Evolutionary conservation across 2,888 invertebrate genomes (phyloP).

Genomic region (Drosophila koepferae): DNA sequence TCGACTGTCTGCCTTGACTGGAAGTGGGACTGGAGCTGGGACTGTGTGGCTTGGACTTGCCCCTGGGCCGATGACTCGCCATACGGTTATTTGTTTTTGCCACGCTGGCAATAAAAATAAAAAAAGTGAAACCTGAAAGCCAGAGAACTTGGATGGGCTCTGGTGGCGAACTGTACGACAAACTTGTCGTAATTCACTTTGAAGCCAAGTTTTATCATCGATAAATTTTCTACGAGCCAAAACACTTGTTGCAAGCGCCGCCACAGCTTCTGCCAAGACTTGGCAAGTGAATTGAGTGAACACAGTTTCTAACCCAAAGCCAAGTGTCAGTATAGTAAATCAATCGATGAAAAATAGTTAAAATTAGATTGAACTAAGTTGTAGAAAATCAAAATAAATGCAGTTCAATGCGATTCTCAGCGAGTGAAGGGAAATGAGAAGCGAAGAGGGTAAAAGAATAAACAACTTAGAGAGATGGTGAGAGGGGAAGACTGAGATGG

Average conservation of each 20-base stretch:
- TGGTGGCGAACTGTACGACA: conserved; percentile 32
- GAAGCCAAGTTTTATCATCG: conserved; percentile 70
- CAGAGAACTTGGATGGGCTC: conserved; percentile 15
- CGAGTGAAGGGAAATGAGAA: background rate
- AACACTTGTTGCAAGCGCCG: conserved; percentile 69
- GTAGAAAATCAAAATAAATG: background rate
- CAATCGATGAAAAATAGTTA: conserved; percentile 24
- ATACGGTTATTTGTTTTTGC: conserved; percentile 46
- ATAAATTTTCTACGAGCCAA: conserved; percentile 68
- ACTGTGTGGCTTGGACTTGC: conserved; percentile 1
- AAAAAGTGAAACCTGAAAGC: conserved; percentile 25
- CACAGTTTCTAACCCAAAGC: conserved; percentile 20
- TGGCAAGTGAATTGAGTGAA: conserved; percentile 8
- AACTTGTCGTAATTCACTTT: conserved; percentile 78
- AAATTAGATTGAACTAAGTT: conserved; percentile 1
- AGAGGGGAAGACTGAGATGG: background rate
- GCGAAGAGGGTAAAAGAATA: background rate
- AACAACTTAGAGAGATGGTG: too few species aligned
- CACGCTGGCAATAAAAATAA: conserved; percentile 41
- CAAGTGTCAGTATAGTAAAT: conserved; percentile 45
- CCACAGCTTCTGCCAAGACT: background rate
- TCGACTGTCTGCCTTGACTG: conserved; percentile 21
- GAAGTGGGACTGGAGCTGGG: background rate
- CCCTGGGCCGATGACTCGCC: conserved; percentile 41
- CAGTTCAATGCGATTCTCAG: conserved; percentile 1